Evolutionary conservation across 2,888 invertebrate species (phyloP).

Genomic region (Gonocerus acuteangulatus): DNA sequence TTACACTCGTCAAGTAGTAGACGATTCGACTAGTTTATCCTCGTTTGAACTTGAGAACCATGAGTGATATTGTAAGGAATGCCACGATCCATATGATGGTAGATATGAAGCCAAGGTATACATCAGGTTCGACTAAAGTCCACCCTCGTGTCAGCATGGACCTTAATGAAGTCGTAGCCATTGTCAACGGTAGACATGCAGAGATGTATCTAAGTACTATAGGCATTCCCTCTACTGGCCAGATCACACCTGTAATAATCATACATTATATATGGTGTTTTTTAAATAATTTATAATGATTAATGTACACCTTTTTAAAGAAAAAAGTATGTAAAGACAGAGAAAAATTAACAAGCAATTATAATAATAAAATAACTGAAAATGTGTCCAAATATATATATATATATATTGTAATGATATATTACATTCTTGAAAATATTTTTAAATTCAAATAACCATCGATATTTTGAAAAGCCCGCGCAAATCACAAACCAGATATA

Average conservation of each 20-base stretch:
- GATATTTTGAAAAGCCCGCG: no score
- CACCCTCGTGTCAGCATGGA: slow-evolving; percentile 83
- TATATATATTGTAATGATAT: no score
- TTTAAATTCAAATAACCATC: no score
- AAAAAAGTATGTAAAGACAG: no score
- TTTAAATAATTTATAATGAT: no score
- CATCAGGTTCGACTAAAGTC: slow-evolving; percentile 69
- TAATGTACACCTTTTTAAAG: no score
- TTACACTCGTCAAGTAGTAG: background rate
- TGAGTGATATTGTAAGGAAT: slow-evolving; percentile 69
- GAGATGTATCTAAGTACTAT: slow-evolving; percentile 72
- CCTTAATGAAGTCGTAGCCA: slow-evolving; percentile 85
- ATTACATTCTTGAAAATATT: no score
- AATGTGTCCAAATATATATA: no score
- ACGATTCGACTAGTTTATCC: slow-evolving; percentile 49
- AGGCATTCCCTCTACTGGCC: slow-evolving; percentile 96
- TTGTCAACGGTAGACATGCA: slow-evolving; percentile 73
- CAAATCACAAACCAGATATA: no score
- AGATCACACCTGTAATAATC: slow-evolving; percentile 71
- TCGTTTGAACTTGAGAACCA: slow-evolving; percentile 72
- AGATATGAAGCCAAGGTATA: slow-evolving; percentile 80
- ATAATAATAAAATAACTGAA: no score
- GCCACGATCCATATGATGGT: slow-evolving; percentile 78
- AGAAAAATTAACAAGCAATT: no score
- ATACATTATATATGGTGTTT: no score